These are phyloP conservation scores for Drosophila grimshawi DNA, from an alignment of 1,140 invertebrate genomes.

Conservation along the genomic window DNA sequence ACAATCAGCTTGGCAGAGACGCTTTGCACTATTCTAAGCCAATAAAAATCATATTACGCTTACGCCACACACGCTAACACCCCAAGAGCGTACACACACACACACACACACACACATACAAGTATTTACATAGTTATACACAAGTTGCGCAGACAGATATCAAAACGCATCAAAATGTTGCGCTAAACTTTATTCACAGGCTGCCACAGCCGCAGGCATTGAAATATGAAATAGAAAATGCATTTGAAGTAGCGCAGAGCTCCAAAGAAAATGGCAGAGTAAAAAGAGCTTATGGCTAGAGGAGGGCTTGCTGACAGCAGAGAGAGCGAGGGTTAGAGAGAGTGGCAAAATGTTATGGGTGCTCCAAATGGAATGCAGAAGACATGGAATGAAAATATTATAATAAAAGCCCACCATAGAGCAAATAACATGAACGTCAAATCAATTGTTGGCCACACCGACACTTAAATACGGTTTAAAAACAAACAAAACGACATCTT, in stretches of 20 bases:
- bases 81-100: slow-evolving; percentile 10
- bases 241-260: slow-evolving; percentile 55
- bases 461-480: neutral
- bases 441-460: neutral
- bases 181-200: slow-evolving; percentile 73
- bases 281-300: neutral
- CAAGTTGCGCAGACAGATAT: slow-evolving; percentile 36
- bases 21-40: slow-evolving; percentile 65
- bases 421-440: slow-evolving; percentile 19
- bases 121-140: neutral
- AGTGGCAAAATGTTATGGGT: slow-evolving; percentile 33
- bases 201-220: slow-evolving; percentile 59
- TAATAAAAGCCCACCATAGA: slow-evolving; percentile 66
- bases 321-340: slow-evolving; percentile 2
- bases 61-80: slow-evolving; percentile 45
- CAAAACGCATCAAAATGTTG: slow-evolving; percentile 78
- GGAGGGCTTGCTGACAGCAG: slow-evolving; percentile 1
- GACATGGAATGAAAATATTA: slow-evolving; percentile 67
- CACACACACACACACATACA: neutral
- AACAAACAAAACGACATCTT: neutral
- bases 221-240: slow-evolving; percentile 63
- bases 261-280: slow-evolving; percentile 39
- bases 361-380: slow-evolving; percentile 55
- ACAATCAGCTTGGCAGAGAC: slow-evolving; percentile 18
- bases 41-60: slow-evolving; percentile 80